A percentile compares a stretch with the other conserved stretches of the same genome.
phyloP scores from a whole-genome alignment of 2,113 vertebrate genomes.

The Silurus meridionalis region DNA sequence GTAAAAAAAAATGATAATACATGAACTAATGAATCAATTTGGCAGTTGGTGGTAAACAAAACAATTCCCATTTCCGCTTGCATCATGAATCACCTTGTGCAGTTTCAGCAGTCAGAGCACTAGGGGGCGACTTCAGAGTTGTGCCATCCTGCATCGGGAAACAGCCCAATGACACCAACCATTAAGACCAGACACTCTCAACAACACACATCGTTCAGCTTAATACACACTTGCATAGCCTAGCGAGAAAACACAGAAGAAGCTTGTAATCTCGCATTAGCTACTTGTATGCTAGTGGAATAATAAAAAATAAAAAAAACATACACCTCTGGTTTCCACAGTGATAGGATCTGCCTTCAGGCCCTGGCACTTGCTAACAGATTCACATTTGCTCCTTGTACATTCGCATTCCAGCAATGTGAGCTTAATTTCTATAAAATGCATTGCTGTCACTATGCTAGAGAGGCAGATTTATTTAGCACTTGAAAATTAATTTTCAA shows the following conservation, averaged over 20 bases:
- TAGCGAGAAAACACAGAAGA: constrained; percentile 2
- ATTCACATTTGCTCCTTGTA: background rate
- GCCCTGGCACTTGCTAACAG: background rate
- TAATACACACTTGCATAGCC: background rate
- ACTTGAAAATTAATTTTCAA: background rate
- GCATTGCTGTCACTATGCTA: background rate
- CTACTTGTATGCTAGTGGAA: background rate
- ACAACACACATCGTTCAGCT: background rate
- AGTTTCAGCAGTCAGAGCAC: constrained; percentile 70
- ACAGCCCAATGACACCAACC: constrained; percentile 55
- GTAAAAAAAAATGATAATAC: background rate
- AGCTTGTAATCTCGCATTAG: background rate
- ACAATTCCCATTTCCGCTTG: constrained; percentile 1
- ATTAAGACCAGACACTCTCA: constrained; percentile 37
- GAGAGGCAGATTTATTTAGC: background rate
- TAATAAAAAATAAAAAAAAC: background rate
- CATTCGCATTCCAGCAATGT: background rate
- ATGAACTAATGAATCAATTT: constrained; percentile 5
- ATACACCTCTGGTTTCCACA: background rate
- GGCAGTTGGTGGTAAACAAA: background rate
- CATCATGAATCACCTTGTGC: constrained; percentile 70
- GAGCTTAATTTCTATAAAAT: background rate
- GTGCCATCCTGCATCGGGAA: constrained; percentile 65
- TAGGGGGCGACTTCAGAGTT: constrained; percentile 73
- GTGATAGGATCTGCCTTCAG: background rate